Percentiles rank a stretch among this genome's conserved stretches.
These are phyloP conservation scores for Ylistrum balloti DNA, from an alignment of 1,140 invertebrate genomes.

Conservation along the genomic window DNA sequence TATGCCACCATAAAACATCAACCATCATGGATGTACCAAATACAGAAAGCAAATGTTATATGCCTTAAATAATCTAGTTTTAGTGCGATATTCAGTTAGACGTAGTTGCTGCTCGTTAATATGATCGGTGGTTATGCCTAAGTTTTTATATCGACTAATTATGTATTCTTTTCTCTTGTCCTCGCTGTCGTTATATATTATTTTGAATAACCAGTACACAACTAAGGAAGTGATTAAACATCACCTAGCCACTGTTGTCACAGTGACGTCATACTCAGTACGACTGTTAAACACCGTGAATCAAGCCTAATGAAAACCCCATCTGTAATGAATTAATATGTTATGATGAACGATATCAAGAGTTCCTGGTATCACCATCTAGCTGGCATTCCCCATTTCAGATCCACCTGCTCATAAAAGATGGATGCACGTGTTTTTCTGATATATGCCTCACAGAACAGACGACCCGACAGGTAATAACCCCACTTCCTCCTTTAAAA, in stretches of 20 bases:
- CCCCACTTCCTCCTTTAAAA: not conserved
- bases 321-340: constrained; percentile 34
- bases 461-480: constrained; percentile 18
- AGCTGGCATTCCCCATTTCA: not conserved
- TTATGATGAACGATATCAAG: constrained; percentile 34
- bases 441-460: not conserved
- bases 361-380: not conserved
- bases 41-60: too few relatives aligned
- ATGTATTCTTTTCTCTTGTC: too few relatives aligned
- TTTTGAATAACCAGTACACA: too few relatives aligned
- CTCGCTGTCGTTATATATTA: too few relatives aligned
- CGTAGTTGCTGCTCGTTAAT: too few relatives aligned
- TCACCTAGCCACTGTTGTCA: not conserved
- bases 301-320: constrained; percentile 7
- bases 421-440: constrained; percentile 28
- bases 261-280: not conserved
- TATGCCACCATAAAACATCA: too few relatives aligned
- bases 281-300: not conserved
- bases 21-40: too few relatives aligned
- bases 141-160: too few relatives aligned
- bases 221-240: too few relatives aligned
- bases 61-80: too few relatives aligned
- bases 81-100: too few relatives aligned
- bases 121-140: too few relatives aligned
- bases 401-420: constrained; percentile 32